Base-by-base conservation (phyloP, 2,888 invertebrate species). In the Phrixothrix hirtus region DNA sequence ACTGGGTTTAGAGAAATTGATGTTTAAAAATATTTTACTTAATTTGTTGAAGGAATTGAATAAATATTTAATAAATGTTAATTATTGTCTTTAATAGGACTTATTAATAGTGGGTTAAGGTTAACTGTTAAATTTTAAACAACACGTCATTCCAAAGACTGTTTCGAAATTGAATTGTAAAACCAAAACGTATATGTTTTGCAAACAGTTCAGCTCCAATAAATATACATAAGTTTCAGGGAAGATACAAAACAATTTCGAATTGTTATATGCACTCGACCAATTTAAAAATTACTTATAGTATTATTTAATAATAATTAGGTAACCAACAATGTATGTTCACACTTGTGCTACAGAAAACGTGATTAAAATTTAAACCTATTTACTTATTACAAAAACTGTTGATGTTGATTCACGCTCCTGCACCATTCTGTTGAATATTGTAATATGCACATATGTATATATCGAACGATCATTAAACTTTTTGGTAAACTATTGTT, bases 121-220 rank as follows among this genome's bases (percentile, higher is more conserved):
- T 53, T 45, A 55, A 53, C 44, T 45, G 50, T 47, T 56, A 47
- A 50, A 53, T 58, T 56, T 56, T 44, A 42, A 55, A 39, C 37
- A 61, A 63, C 58, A 63, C 62, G 63, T 64, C 61, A 64, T 64
- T 63, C 60, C 60, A 61, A 65, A 68, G 67, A 68, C 67, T 67
- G 68, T 59, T 64, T 64, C 64, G 65, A 62, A 57, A 64, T 60
- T 65, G 64, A 61, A 65, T 63, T 65, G 66, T 59, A 60, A 48
- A 48, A 42, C 43, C 26, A 36, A 16, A 10, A 41, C 13, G n/a
- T 36, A 48, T 16, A 34, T 36, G 12, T 27, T 41, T 15, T 29
- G 32, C 41, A 41, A 42, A 43, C 29, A 39, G 7, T 47, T 39
- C 30, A 10, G 21, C 31, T 17, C 25, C 15, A 13, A 25, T 41